Percentiles rank a stretch among this genome's conserved stretches.
Conservation (phyloP, 2,113 vertebrate species). For the Halichoerus grypus region DNA sequence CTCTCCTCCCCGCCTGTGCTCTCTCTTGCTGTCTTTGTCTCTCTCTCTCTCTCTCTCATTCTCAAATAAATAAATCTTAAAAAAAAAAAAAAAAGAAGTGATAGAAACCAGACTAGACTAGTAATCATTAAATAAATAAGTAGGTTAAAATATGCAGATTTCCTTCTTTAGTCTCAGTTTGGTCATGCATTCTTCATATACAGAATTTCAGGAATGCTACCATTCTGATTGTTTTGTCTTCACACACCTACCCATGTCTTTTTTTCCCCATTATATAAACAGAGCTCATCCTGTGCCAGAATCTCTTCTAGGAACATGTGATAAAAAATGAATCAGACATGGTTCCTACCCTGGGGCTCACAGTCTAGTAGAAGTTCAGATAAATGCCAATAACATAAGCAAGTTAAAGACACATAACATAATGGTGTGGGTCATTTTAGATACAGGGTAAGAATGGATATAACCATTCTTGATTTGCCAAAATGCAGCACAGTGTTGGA, state of each 20-base stretch:
- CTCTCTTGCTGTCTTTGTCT: too few relatives aligned
- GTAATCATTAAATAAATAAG: background rate
- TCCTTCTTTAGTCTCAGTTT: background rate
- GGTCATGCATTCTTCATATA: background rate
- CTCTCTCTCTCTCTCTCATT: too few relatives aligned
- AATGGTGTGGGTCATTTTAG: background rate
- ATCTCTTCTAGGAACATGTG: background rate
- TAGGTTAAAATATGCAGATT: background rate
- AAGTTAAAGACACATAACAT: background rate
- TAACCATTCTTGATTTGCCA: background rate
- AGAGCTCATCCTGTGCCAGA: background rate
- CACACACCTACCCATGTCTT: background rate
- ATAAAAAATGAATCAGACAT: background rate
- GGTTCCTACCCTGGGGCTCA: background rate
- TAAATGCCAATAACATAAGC: background rate
- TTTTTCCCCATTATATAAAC: background rate
- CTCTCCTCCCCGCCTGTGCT: too few relatives aligned
- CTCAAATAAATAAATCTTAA: too few relatives aligned
- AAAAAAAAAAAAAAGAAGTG: background rate
- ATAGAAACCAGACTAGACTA: background rate
- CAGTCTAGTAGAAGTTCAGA: background rate
- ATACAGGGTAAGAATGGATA: fast-evolving
- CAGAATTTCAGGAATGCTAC: background rate
- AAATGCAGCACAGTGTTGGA: background rate
- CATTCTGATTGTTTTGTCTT: background rate